phyloP scores from a whole-genome alignment of 2,113 vertebrate genomes.

The Zapus hudsonius region DNA sequence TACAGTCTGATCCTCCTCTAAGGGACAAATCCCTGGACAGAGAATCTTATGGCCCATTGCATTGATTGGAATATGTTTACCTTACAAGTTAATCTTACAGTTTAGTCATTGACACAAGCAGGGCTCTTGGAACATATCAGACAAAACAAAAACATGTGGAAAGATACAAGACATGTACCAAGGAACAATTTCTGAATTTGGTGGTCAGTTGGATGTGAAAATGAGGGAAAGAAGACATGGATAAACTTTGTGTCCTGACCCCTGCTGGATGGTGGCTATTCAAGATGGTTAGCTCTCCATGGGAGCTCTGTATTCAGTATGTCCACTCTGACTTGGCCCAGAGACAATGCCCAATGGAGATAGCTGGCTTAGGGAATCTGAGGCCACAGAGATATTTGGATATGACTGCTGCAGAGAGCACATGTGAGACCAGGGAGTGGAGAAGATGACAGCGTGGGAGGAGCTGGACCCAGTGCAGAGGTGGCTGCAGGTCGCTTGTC shows the following conservation, averaged over 20 bases:
- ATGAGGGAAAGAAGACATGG: neutral
- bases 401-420: neutral
- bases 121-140: neutral
- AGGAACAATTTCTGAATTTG: neutral
- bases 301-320: neutral
- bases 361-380: neutral
- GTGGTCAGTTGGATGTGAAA: neutral
- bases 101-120: neutral
- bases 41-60: neutral
- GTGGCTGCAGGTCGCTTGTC: neutral
- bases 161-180: neutral
- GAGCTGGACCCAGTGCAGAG: neutral
- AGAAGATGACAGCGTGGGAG: neutral
- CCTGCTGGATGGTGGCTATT: neutral
- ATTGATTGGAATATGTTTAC: neutral
- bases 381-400: neutral
- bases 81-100: neutral
- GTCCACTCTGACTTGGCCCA: neutral
- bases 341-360: neutral
- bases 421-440: neutral
- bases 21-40: too few species aligned
- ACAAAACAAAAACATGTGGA: neutral
- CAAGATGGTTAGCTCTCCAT: accelerated
- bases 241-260: neutral
- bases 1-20: neutral